Evolutionary conservation across 2,888 invertebrate species (phyloP).

Genomic region (Temnothorax ravouxi): DNA sequence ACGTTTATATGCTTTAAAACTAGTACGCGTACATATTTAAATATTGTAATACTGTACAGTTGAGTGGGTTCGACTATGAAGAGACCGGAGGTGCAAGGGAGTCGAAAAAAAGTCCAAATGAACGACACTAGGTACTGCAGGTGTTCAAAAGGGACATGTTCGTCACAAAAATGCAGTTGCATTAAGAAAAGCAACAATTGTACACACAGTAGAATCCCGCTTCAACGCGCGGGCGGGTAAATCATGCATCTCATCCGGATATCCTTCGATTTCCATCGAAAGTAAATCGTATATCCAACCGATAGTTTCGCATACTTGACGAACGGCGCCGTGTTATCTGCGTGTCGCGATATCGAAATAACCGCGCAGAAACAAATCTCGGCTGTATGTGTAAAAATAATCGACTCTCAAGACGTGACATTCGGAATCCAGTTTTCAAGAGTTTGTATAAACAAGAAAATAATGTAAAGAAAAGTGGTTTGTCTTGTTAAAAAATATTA

Average conservation of each 20-base stretch:
- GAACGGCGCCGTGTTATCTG: constrained; percentile 50
- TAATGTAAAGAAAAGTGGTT: neutral
- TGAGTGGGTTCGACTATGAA: too few relatives aligned
- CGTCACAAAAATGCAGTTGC: too few relatives aligned
- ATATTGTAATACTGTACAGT: neutral
- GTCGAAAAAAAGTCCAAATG: too few relatives aligned
- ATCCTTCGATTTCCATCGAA: constrained; percentile 75
- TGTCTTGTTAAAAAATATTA: neutral
- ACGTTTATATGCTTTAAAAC: neutral
- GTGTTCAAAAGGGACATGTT: too few relatives aligned
- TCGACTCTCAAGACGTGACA: neutral
- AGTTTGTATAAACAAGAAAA: neutral
- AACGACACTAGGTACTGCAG: too few relatives aligned
- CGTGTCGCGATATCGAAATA: constrained; percentile 6
- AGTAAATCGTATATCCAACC: constrained; percentile 70
- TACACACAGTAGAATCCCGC: constrained; percentile 29
- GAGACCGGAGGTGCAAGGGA: too few relatives aligned
- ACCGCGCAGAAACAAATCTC: constrained; percentile 9
- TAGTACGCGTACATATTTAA: neutral
- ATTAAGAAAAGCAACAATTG: too few relatives aligned
- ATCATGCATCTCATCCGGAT: constrained; percentile 43
- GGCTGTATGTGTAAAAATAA: constrained; percentile 58
- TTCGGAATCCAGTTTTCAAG: neutral
- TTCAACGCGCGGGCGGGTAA: constrained; percentile 11
- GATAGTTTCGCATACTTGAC: constrained; percentile 79